A percentile compares a stretch with the other conserved stretches of the same genome.
phyloP scores from a whole-genome alignment of 2,888 invertebrate genomes.

The Anaspis maculata region DNA sequence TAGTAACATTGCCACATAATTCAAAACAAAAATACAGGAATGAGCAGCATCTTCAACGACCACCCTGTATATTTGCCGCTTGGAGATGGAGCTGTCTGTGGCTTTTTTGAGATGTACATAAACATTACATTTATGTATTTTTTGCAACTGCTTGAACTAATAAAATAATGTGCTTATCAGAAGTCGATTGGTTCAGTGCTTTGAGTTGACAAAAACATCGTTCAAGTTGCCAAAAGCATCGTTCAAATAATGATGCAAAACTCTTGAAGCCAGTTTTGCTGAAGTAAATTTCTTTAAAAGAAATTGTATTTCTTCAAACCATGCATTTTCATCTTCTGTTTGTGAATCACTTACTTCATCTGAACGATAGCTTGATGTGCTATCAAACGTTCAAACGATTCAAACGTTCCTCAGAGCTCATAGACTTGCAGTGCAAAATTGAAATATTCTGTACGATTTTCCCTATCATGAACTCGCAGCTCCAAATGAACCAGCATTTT shows the following conservation, averaged over 20 bases:
- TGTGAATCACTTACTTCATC: neutral
- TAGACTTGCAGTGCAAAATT: conserved; percentile 11
- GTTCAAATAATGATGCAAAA: conserved; percentile 6
- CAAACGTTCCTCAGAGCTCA: neutral
- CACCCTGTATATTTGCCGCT: conserved; percentile 7
- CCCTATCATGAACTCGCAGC: conserved; percentile 8
- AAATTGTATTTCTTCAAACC: conserved; percentile 1
- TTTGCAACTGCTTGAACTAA: conserved; percentile 8
- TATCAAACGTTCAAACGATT: too few relatives aligned
- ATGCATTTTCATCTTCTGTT: neutral
- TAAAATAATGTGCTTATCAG: conserved; percentile 8
- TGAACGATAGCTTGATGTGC: conserved; percentile 1
- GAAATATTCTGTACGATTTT: conserved; percentile 18
- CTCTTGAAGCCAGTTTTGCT: conserved; percentile 5
- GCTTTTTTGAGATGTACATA: conserved; percentile 6
- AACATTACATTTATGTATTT: conserved; percentile 10
- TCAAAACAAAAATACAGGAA: conserved; percentile 1
- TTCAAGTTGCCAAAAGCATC: too few relatives aligned
- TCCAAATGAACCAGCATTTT: conserved; percentile 2
- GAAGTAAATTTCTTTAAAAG: conserved; percentile 8
- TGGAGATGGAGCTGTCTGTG: conserved; percentile 7
- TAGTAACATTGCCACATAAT: too few relatives aligned
- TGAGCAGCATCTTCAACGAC: conserved; percentile 4
- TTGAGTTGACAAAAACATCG: conserved; percentile 4
- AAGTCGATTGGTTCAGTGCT: conserved; percentile 5